Evolutionary conservation across 2,888 invertebrate genomes (phyloP), one percentile per base, ranked within the genome.

Genomic region (Macrophya alboannulata): DNA sequence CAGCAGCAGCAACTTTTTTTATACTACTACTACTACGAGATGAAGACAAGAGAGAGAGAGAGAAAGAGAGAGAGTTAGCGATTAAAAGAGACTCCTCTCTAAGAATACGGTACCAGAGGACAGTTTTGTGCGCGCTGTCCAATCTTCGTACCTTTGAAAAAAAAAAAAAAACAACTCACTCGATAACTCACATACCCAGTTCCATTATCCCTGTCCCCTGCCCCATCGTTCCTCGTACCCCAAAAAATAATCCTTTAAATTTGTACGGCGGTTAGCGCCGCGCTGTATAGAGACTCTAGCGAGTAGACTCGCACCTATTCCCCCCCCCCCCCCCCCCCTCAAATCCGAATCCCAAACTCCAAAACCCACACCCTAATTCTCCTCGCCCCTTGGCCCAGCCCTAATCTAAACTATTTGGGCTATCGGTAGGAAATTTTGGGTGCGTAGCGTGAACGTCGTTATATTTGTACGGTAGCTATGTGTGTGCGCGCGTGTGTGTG

Each of bases 391-490:
- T 79, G 86, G 88, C 88, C 87, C 86, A 81, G 62, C 83, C 68
- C 68, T 68, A 40, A 68, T 68, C 62, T 17, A 71, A 83, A 31
- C 48, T 25, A 77, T 74, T 25, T 48, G 68, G 83, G 68, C n/a
- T 83, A 51, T 45, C 9, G 31, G 55, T 51, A 76, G 40, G 84
- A 65, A 65, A 31, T 55, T 31, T 76, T 87, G 85, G 87, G 88
- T 88, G 88, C 87, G 86, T 88, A 88, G 89, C 89, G 90, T 91
- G 90, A 40, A 90, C 90, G 90, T 91, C 90, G 90, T 92, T 92
- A 92, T 91, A 92, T 92, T 92, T 92, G 91, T 92, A 92, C 92
- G 91, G 92, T 92, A 92, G 91, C 88, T 83, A 83, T 91, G 89
- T 92, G 91, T 91, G 91, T 90, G 92, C 89, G 91, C 91, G 91